Percentiles rank a stretch among this genome's conserved stretches.
Conservation (phyloP, 2,888 invertebrate species). For the Synanthedon tipuliformis region DNA sequence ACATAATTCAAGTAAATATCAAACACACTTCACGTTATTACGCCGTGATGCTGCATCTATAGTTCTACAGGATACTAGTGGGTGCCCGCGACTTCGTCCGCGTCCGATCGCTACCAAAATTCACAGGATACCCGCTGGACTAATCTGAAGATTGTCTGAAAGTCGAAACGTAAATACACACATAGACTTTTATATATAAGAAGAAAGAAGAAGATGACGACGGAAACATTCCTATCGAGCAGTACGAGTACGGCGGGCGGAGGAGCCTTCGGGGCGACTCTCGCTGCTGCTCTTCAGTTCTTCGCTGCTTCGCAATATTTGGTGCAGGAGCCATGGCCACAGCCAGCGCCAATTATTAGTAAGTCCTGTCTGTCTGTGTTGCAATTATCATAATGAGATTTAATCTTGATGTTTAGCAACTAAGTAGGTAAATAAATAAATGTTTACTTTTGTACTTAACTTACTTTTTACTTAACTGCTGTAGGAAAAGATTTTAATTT, state of each 20-base stretch:
- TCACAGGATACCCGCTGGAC: too few species aligned
- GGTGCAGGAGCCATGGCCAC: conserved; percentile 37
- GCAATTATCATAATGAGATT: too few species aligned
- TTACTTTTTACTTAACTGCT: too few species aligned
- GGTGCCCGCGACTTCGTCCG: too few species aligned
- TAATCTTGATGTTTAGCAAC: not conserved
- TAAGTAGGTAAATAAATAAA: not conserved
- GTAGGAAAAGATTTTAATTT: not conserved
- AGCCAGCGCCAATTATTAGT: conserved; percentile 15
- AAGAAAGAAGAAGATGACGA: not conserved
- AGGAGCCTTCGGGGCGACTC: conserved; percentile 18
- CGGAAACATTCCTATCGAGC: not conserved
- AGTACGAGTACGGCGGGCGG: conserved; percentile 5
- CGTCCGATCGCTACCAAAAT: too few species aligned
- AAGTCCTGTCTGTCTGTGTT: not conserved
- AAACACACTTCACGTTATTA: not conserved
- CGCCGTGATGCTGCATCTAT: not conserved
- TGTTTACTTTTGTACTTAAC: not conserved
- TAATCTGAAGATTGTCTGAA: too few species aligned
- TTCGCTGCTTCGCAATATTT: conserved; percentile 47
- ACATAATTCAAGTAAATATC: not conserved
- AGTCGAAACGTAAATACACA: too few species aligned
- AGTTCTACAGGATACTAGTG: not conserved
- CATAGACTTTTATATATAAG: too few species aligned
- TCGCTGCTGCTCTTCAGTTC: conserved; percentile 44